Base-by-base conservation (phyloP, 30 jellyfish, hydroid and myxozoan genomes). In the Cassiopea xamachana region DNA sequence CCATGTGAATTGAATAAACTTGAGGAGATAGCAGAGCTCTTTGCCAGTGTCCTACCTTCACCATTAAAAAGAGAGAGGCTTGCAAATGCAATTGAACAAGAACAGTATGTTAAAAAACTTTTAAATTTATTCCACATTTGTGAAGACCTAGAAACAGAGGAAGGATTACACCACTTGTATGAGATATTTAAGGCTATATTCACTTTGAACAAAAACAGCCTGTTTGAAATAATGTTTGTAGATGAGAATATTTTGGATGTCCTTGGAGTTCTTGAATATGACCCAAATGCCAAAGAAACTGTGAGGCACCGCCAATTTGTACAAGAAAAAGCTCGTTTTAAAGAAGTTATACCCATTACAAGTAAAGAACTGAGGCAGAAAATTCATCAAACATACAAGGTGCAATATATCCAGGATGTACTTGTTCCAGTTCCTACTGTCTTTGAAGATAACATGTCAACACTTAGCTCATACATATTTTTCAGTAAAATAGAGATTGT, bases 341-440 rank as follows among this genome's bases (percentile, higher is more conserved):
- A 92, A 82, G 99, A 96, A 55, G 98, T 96, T 46, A 85, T 96
- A 9, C 99, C 99, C 10, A 85, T 96, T 44, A 59, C 98, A 45
- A 96, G 95, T 83, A 89, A 89, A 47, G 97, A 92, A 47, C 97
- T 96, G 39, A 86, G 85, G 58, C 84, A 68, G 44, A 92, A 92
- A 84, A 96, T 96, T 46, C 98, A 92, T 81, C 98, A 88, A 69
- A 96, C 99, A 1, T 90, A 82, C 88, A 87, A 98, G 51, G 98
- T 92, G 17, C 99, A 96, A 84, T 96, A 96, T 73, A 92, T 96
- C 16, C 98, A 96, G 75, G 99, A 96, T 81, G 77, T 96, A 13
- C 91, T 96, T 46, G 97, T 96, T 18, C 99, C 99, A 9, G 97
- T 91, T 18, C 99, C 99, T 10, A 89, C 97, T 2, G 90, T 96